phyloP scores from a whole-genome alignment of 2,797 vertebrate species.

The Vultur gryphus region DNA sequence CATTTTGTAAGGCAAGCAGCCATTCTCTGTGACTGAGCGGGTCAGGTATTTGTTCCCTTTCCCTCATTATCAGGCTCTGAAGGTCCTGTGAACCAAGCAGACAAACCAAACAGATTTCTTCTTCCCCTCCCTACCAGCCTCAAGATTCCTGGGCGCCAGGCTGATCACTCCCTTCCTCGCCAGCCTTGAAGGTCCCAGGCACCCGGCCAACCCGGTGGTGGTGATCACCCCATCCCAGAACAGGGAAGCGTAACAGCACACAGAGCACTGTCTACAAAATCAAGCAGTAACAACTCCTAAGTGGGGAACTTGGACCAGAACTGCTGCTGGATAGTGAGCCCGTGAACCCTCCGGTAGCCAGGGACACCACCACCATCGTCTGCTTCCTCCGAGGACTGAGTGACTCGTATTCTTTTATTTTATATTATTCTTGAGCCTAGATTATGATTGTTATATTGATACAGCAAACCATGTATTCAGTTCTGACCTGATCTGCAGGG shows the following conservation, averaged over 20 bases:
- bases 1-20: not conserved
- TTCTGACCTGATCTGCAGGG: not conserved
- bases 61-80: not conserved
- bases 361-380: not conserved
- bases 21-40: not conserved
- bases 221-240: not conserved
- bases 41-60: not conserved
- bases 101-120: not conserved
- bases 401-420: not conserved
- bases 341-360: fast-evolving
- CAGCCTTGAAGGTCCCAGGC: not conserved
- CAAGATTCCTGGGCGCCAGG: not conserved
- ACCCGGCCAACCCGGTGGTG: not conserved
- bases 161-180: not conserved
- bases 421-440: not conserved
- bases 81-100: not conserved
- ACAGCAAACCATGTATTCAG: not conserved
- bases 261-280: not conserved
- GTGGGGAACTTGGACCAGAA: not conserved
- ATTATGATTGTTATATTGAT: not conserved
- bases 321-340: not conserved
- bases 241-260: not conserved
- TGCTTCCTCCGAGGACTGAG: not conserved
- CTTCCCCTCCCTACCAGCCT: not conserved
- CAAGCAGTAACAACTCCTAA: not conserved